phyloP scores from a whole-genome alignment of 2,888 invertebrate species.

The Alitta virens region DNA sequence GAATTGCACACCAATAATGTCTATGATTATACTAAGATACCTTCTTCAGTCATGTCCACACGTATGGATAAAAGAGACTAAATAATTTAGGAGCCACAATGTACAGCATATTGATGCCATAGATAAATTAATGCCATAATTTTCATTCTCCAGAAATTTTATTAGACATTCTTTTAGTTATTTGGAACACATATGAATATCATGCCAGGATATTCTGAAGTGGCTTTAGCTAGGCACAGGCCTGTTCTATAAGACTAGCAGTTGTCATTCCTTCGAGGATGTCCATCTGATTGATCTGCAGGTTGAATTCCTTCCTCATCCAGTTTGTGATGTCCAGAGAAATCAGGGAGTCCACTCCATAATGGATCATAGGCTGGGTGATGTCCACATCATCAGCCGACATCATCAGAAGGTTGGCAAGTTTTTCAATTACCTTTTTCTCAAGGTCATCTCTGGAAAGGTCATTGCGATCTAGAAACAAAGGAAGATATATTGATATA shows the following conservation, averaged over 20 bases:
- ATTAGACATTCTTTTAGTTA: no score
- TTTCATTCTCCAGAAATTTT: no score
- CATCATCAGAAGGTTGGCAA: slow-evolving; percentile 7
- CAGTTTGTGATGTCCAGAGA: slow-evolving; percentile 13
- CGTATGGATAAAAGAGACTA: no score
- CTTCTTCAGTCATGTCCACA: no score
- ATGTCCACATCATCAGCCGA: slow-evolving; percentile 4
- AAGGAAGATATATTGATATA: neutral
- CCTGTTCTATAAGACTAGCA: neutral
- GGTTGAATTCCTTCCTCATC: slow-evolving; percentile 14
- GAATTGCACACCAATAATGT: no score
- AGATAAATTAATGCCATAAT: no score
- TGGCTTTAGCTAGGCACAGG: neutral
- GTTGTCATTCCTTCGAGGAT: slow-evolving; percentile 10
- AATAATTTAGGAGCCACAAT: no score
- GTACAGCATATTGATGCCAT: no score
- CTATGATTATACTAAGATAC: no score
- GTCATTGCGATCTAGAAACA: neutral
- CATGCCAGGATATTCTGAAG: no score
- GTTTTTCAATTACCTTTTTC: neutral
- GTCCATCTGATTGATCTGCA: slow-evolving; percentile 10
- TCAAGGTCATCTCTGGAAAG: slow-evolving; percentile 6
- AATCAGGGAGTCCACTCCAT: slow-evolving; percentile 11
- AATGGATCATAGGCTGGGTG: slow-evolving; percentile 4
- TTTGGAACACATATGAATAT: no score